These are phyloP conservation scores for Anastrepha ludens DNA, from an alignment of 1,140 invertebrate species.

Conservation along the genomic window DNA sequence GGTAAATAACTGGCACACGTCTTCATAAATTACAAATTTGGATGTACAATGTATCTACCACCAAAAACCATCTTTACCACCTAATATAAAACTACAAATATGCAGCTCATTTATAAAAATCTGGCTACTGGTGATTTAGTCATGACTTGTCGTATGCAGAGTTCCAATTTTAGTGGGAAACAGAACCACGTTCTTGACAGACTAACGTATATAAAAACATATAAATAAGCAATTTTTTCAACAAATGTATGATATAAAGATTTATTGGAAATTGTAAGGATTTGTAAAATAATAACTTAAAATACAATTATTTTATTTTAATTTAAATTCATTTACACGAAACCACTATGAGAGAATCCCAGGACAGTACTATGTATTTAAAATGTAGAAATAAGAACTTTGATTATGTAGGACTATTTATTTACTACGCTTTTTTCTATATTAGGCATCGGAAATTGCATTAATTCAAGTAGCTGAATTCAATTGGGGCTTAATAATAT, in stretches of 20 bases:
- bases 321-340: not conserved
- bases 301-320: not conserved
- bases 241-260: not conserved
- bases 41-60: constrained; percentile 13
- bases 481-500: too few relatives aligned
- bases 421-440: not conserved
- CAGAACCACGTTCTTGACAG: not conserved
- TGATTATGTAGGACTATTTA: not conserved
- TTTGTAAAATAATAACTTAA: not conserved
- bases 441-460: not conserved
- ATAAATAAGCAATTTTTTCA: not conserved
- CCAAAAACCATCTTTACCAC: not conserved
- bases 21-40: not conserved
- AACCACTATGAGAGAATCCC: not conserved
- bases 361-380: not conserved
- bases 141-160: not conserved
- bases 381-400: not conserved
- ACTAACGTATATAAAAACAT: not conserved
- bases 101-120: not conserved
- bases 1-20: not conserved
- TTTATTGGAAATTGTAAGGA: not conserved
- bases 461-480: not conserved
- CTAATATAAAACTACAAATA: not conserved
- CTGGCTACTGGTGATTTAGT: not conserved
- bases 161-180: not conserved